A percentile compares a stretch with the other conserved stretches of the same genome.
Conservation (phyloP, 2,888 invertebrate species). For the Tromatobia lineatoria region DNA sequence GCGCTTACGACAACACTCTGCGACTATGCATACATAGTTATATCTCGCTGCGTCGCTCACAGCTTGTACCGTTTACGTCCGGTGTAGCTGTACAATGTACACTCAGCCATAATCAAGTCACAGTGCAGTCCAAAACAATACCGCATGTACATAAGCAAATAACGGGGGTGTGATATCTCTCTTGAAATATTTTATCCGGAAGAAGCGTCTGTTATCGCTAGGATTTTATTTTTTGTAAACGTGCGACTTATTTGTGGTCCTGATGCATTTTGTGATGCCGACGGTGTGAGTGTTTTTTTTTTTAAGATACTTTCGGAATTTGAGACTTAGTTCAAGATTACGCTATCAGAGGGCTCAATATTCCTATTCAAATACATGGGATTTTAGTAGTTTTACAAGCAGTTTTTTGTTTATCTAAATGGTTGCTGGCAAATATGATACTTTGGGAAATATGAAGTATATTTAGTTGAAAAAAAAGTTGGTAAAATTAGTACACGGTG, state of each 20-base stretch:
- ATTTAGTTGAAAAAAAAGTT: too few relatives aligned
- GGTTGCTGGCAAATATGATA: too few relatives aligned
- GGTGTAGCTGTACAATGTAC: background rate
- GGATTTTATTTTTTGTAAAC: background rate
- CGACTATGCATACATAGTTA: background rate
- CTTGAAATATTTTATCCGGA: background rate
- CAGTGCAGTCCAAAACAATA: background rate
- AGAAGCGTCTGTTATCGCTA: background rate
- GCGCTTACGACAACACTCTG: background rate
- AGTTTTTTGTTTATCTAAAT: too few relatives aligned
- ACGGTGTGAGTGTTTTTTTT: too few relatives aligned
- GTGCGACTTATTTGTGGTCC: background rate
- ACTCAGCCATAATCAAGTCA: background rate
- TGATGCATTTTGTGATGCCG: background rate
- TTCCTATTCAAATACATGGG: too few relatives aligned
- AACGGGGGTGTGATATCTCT: background rate
- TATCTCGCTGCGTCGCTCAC: background rate
- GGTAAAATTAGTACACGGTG: too few relatives aligned
- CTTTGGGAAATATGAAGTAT: too few relatives aligned
- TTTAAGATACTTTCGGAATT: too few relatives aligned
- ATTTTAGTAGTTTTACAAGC: too few relatives aligned
- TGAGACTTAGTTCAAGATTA: too few relatives aligned
- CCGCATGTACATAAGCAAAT: background rate
- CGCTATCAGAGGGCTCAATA: too few relatives aligned
- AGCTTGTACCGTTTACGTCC: slow-evolving; percentile 2